Conservation (phyloP, 2,888 invertebrate species). For the Allygus modestus region DNA sequence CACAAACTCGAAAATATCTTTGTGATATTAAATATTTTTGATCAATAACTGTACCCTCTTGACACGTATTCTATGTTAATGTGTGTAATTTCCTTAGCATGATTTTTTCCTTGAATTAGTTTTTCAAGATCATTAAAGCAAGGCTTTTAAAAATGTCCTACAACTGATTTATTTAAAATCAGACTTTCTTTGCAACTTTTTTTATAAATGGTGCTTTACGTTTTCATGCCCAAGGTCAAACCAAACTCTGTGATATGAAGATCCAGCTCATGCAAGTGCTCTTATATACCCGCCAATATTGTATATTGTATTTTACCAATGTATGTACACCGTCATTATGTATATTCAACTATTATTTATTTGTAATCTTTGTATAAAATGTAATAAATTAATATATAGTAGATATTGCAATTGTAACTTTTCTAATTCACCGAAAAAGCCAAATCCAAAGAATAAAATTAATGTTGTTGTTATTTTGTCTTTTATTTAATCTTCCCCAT, state of each 20-base stretch:
- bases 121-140: too few relatives aligned
- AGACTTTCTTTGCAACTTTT: not conserved
- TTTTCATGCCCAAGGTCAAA: not conserved
- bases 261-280: constrained; percentile 4
- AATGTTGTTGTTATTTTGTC: constrained; percentile 37
- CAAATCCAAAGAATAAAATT: constrained; percentile 45
- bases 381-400: constrained; percentile 21
- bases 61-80: too few relatives aligned
- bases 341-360: constrained; percentile 10
- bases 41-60: too few relatives aligned
- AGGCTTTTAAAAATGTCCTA: too few relatives aligned
- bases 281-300: constrained; percentile 6
- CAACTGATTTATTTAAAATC: not conserved
- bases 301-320: constrained; percentile 31
- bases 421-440: constrained; percentile 13
- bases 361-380: constrained; percentile 36
- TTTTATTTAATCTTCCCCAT: too few relatives aligned
- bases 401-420: constrained; percentile 20
- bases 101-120: too few relatives aligned
- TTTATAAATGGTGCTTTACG: constrained; percentile 18
- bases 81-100: too few relatives aligned
- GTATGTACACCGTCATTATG: not conserved
- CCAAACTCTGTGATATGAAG: not conserved
- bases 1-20: too few relatives aligned
- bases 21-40: too few relatives aligned